Percentiles rank a stretch among this genome's conserved stretches.
phyloP scores from a whole-genome alignment of 2,797 vertebrate species.

The Naso thynnoides region DNA sequence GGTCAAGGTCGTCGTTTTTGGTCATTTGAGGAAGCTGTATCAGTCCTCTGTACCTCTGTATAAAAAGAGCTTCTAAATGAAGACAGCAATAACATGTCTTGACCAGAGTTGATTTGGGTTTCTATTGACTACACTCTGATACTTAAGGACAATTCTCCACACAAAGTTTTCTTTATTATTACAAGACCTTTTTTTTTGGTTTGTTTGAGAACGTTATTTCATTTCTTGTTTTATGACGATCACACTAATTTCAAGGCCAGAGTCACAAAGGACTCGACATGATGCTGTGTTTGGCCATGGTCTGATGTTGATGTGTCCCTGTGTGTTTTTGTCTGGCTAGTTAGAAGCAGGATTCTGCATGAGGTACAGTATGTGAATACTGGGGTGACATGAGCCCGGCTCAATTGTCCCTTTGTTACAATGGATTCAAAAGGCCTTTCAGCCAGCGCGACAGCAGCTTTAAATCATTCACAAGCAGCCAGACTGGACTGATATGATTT shows the following conservation, averaged over 20 bases:
- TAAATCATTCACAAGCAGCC: slow-evolving; percentile 57
- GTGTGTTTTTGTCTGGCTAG: slow-evolving; percentile 4
- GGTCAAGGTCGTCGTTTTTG: too few relatives aligned
- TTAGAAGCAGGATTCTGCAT: slow-evolving; percentile 24
- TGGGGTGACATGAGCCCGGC: slow-evolving; percentile 26
- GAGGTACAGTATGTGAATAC: slow-evolving; percentile 40
- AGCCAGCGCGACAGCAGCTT: slow-evolving; percentile 36
- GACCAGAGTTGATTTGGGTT: too few relatives aligned
- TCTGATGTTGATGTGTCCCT: slow-evolving; percentile 5
- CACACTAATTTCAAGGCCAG: neutral
- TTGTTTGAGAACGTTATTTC: neutral
- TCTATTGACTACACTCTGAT: too few relatives aligned
- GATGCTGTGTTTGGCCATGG: neutral
- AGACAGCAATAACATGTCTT: too few relatives aligned
- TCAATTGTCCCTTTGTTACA: slow-evolving; percentile 49
- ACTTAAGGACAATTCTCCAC: too few relatives aligned
- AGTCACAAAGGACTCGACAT: slow-evolving; percentile 10
- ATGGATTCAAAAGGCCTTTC: slow-evolving; percentile 47
- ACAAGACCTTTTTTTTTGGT: neutral
- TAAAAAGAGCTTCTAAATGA: too few relatives aligned
- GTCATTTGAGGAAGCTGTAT: too few relatives aligned
- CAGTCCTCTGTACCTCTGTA: too few relatives aligned
- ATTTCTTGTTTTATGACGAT: neutral
- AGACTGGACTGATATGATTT: slow-evolving; percentile 41
- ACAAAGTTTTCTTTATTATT: too few relatives aligned